A percentile compares a stretch with the other conserved stretches of the same genome.
Conservation (phyloP, 2,888 invertebrate species). For the Nomada flava region DNA sequence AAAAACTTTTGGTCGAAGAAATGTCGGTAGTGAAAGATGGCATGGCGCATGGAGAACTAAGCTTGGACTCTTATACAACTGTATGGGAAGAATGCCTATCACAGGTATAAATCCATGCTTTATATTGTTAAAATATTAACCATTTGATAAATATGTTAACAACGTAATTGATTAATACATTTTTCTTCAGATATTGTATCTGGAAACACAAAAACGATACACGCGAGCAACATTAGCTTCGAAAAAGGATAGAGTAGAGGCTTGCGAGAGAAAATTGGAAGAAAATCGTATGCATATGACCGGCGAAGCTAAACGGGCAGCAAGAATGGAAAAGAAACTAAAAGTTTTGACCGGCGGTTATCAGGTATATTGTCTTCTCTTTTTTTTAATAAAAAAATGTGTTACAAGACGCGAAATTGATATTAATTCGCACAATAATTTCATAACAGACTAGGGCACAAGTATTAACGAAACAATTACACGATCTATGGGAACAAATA, state of each 20-base stretch:
- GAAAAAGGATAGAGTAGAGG: constrained; percentile 98
- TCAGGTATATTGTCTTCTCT: constrained; percentile 85
- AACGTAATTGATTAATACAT: not conserved
- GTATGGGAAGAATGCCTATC: constrained; percentile 99
- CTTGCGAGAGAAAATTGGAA: constrained; percentile 95
- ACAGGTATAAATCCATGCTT: constrained; percentile 86
- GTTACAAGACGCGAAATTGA: not conserved
- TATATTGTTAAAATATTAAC: not conserved
- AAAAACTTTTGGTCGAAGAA: constrained; percentile 89
- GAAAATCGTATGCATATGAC: constrained; percentile 98
- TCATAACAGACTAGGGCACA: constrained; percentile 89
- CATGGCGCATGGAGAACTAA: constrained; percentile 98
- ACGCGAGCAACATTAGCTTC: constrained; percentile 97
- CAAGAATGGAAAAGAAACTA: constrained; percentile 98
- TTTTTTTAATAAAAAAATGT: not conserved
- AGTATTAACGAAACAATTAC: constrained; percentile 93
- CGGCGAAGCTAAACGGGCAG: constrained; percentile 97
- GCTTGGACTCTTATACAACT: constrained; percentile 95
- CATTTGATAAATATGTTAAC: not conserved
- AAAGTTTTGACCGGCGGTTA: constrained; percentile 97
- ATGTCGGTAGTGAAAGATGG: constrained; percentile 96
- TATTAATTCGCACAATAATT: constrained; percentile 17
- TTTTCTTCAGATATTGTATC: constrained; percentile 89
- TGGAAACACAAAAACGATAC: constrained; percentile 96
- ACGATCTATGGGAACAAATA: constrained; percentile 94